Evolutionary conservation across 2,888 invertebrate species (phyloP).

Genomic region (Coleophora deauratella): DNA sequence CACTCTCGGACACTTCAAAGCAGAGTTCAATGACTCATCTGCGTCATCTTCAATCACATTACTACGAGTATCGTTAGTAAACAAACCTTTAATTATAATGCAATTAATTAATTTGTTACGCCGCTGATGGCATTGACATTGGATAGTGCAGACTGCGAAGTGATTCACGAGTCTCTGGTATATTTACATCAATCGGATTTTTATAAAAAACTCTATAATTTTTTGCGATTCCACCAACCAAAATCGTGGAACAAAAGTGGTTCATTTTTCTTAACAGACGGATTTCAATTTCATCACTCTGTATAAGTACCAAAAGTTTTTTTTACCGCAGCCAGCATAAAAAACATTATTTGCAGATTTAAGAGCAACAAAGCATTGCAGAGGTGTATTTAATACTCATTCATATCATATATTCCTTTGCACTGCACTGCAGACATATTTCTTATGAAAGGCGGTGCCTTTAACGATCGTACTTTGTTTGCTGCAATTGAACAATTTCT

Average conservation of each 20-base stretch:
- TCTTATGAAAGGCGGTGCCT: constrained; percentile 24
- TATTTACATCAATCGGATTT: no score
- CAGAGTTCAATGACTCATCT: neutral
- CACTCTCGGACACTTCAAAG: no score
- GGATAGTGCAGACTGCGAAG: constrained; percentile 20
- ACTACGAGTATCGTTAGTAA: constrained; percentile 9
- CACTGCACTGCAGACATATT: constrained; percentile 35
- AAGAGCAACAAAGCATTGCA: constrained; percentile 32
- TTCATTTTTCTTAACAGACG: no score
- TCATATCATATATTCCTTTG: constrained; percentile 44
- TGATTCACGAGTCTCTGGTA: no score
- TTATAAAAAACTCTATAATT: no score
- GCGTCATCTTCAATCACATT: neutral
- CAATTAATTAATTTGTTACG: constrained; percentile 4
- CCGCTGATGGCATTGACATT: constrained; percentile 43
- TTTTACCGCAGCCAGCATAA: no score
- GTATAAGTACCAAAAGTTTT: no score
- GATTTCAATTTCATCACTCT: no score
- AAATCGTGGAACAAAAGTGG: no score
- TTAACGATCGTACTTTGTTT: constrained; percentile 9
- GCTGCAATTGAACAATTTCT: neutral
- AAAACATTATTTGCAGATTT: constrained; percentile 15
- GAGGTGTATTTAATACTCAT: constrained; percentile 37
- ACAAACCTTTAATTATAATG: constrained; percentile 9
- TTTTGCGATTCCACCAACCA: no score